Evolutionary conservation across 1,140 invertebrate genomes (phyloP), one percentile per base, ranked within the genome.

Genomic region (Drosophila asahinai): DNA sequence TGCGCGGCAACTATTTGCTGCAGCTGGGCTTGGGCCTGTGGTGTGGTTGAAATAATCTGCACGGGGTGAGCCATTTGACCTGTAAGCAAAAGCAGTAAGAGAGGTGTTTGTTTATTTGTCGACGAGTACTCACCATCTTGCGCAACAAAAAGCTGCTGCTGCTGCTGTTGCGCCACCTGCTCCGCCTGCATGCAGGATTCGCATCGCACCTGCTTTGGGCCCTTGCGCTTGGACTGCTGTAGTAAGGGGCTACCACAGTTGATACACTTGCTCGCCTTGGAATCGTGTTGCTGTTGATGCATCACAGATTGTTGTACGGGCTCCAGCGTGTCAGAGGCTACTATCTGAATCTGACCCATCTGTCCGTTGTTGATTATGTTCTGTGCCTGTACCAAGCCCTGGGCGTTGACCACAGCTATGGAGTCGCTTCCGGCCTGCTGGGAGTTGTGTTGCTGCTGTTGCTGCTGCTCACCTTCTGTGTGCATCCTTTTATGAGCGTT

Each of bases 401-500:
- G 91, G 3, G 91, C 80, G 63, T 91, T 92, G 15, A 92, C 87
- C 11, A 92, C 89, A 11, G 87, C 54, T n/a, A 92, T 84, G 4
- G 82, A 63, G 15, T 92, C 91, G 8, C 61, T 77, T 7, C 60
- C 63, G 0, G 52, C 58, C 27, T 91, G 86, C 58, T 91, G 86
- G 8, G 77, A 36, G 22, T 74, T 83, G 36, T 86, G 82, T 45
- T 92, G 91, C 52, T 92, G 86, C 45, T 93, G 91, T 30, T 77
- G 73, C 36, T 74, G 73, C 38, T 77, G 74, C 19, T 77, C 86
- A 5, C 86, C 91, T 76, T 95, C 94, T 65, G 95, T 95, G 87
- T 97, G 96, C 81, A 97, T 96, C 62, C 96, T 94, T 93, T 97
- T 97, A 89, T 97, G 97, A 82, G 97, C 96, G 93, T 96, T 97